A percentile compares a stretch with the other conserved stretches of the same genome.
These are phyloP conservation scores for Penaeus chinensis DNA, from an alignment of 1,140 invertebrate genomes.

Conservation along the genomic window DNA sequence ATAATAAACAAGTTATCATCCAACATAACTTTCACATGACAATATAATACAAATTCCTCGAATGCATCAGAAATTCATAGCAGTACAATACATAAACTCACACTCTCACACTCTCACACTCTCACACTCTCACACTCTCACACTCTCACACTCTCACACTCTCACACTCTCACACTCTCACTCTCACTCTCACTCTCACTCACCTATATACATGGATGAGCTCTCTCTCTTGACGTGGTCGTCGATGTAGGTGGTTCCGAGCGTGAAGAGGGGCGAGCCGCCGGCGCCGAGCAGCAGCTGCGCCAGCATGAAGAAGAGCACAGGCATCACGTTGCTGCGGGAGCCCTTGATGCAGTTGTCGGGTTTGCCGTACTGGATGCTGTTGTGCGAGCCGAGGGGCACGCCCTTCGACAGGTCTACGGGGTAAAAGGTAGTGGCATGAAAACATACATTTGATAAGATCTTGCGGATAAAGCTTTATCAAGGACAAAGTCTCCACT, in stretches of 20 bases:
- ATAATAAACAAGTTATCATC: background rate
- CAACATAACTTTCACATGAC: background rate
- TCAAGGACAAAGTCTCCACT: background rate
- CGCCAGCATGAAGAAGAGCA: constrained; percentile 71
- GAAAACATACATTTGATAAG: constrained; percentile 16
- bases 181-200: constrained; percentile 41
- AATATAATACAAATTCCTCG: too few species aligned
- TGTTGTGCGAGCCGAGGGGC: constrained; percentile 80
- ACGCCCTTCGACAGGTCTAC: constrained; percentile 69
- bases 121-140: too few species aligned
- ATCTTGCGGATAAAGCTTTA: background rate
- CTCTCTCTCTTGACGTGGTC: constrained; percentile 72
- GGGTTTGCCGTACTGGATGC: constrained; percentile 71
- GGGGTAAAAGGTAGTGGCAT: constrained; percentile 71
- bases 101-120: too few species aligned
- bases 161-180: background rate
- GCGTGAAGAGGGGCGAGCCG: constrained; percentile 72
- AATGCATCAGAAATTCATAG: background rate
- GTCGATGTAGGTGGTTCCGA: constrained; percentile 74
- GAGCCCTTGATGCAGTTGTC: constrained; percentile 86
- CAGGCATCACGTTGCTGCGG: constrained; percentile 66
- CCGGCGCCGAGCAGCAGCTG: constrained; percentile 72
- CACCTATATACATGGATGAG: constrained; percentile 72
- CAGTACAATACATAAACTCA: background rate
- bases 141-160: background rate